Conservation (phyloP, 2,113 vertebrate genomes). For the Himantopus leucocephalus region DNA sequence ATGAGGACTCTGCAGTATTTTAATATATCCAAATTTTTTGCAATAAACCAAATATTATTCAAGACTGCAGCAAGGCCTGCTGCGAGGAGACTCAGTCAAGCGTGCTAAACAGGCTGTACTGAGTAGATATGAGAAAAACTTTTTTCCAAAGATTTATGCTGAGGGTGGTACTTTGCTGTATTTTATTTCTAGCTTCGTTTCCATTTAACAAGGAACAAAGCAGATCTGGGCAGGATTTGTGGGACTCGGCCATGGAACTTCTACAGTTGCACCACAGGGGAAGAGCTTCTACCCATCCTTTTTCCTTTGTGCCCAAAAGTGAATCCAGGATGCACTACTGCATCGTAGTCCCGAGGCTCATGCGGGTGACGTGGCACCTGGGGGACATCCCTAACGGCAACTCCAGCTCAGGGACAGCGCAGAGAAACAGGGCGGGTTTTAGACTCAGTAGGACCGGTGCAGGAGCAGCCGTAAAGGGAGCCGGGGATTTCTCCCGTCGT, state of each 20-base stretch:
- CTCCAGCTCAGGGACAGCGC: background rate
- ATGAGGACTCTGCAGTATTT: background rate
- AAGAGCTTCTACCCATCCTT: no score
- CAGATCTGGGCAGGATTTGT: no score
- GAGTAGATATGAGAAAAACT: background rate
- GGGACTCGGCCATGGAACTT: no score
- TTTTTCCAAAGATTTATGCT: background rate
- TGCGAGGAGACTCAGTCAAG: background rate
- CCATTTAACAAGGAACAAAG: no score
- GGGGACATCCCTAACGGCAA: accelerated
- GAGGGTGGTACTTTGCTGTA: background rate
- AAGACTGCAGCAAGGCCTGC: background rate
- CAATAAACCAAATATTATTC: background rate
- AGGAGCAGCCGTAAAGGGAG: background rate
- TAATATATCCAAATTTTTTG: background rate
- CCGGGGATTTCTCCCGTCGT: background rate
- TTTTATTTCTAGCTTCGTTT: background rate
- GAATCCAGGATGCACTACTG: accelerated
- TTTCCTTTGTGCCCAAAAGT: background rate
- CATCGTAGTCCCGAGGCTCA: accelerated
- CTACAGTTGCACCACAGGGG: no score
- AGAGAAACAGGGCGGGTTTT: background rate
- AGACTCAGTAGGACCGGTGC: no score
- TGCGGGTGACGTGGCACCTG: background rate
- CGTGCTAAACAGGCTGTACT: background rate